A percentile compares a stretch with the other conserved stretches of the same genome.
These are phyloP conservation scores for Scomber colias DNA, from an alignment of 2,113 vertebrate species.

Conservation along the genomic window DNA sequence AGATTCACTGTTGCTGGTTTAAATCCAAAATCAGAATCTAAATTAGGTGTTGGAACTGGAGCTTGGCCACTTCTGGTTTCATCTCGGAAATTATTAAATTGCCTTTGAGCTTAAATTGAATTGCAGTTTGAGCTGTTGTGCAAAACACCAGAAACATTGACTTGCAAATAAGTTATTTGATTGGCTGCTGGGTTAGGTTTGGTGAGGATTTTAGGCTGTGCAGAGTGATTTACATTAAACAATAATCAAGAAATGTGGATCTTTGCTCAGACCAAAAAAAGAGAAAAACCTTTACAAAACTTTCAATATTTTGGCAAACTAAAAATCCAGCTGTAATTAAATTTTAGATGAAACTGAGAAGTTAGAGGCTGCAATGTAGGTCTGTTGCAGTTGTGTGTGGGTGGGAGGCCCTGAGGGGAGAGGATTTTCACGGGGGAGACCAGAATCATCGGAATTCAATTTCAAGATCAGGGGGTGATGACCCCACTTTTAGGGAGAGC, in stretches of 20 bases:
- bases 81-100: conserved; percentile 38
- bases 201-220: conserved; percentile 16
- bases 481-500: conserved; percentile 78
- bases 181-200: conserved; percentile 15
- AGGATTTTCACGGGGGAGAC: conserved; percentile 65
- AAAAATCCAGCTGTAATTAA: conserved; percentile 15
- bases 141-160: conserved; percentile 30
- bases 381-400: conserved; percentile 48
- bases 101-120: conserved; percentile 46
- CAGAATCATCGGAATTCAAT: conserved; percentile 82
- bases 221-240: conserved; percentile 23
- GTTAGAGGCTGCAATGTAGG: conserved; percentile 30
- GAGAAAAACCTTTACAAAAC: conserved; percentile 25
- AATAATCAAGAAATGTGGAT: conserved; percentile 36
- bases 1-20: conserved; percentile 36
- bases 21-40: conserved; percentile 32
- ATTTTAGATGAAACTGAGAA: conserved; percentile 35
- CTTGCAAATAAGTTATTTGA: conserved; percentile 22
- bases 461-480: conserved; percentile 79
- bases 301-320: conserved; percentile 23
- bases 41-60: conserved; percentile 36
- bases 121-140: conserved; percentile 24
- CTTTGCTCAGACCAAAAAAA: background rate
- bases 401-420: conserved; percentile 56
- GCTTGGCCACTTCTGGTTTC: conserved; percentile 7